Percentiles rank a stretch among this genome's conserved stretches.
Conservation (phyloP, 2,888 invertebrate species). For the Xanthorhoe designata region DNA sequence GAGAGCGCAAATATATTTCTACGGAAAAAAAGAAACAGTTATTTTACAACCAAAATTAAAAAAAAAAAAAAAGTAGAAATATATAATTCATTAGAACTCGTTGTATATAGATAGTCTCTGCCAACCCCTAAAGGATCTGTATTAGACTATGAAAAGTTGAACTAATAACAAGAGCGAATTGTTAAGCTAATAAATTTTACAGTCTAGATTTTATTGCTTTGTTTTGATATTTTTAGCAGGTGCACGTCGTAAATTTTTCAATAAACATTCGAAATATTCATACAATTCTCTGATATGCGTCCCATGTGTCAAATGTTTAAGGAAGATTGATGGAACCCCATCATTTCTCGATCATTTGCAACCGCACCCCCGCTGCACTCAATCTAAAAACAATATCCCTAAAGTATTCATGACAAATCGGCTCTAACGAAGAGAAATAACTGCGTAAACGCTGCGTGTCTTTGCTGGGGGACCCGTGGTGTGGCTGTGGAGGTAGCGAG, state of each 20-base stretch:
- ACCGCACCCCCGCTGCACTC: conserved; percentile 67
- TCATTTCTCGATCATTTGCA: conserved; percentile 39
- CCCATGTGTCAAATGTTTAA: conserved; percentile 6
- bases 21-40: too few species aligned
- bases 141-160: not conserved
- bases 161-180: not conserved
- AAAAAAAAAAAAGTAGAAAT: too few species aligned
- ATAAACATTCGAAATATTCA: not conserved
- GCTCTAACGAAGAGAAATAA: conserved; percentile 84
- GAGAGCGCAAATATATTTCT: too few species aligned
- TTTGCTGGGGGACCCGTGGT: conserved; percentile 64
- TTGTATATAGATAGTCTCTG: too few species aligned
- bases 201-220: not conserved
- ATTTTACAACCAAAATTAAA: too few species aligned
- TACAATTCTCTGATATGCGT: not conserved
- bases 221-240: not conserved
- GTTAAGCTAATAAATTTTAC: too few species aligned
- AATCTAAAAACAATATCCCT: conserved; percentile 84
- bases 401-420: conserved; percentile 85
- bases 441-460: conserved; percentile 77
- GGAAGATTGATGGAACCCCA: conserved; percentile 34
- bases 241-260: not conserved
- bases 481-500: conserved; percentile 54
- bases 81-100: too few species aligned
- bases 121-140: too few species aligned